These are phyloP conservation scores for Mormyrus hasselquistii DNA, from an alignment of 2,797 vertebrate species.

Conservation along the genomic window DNA sequence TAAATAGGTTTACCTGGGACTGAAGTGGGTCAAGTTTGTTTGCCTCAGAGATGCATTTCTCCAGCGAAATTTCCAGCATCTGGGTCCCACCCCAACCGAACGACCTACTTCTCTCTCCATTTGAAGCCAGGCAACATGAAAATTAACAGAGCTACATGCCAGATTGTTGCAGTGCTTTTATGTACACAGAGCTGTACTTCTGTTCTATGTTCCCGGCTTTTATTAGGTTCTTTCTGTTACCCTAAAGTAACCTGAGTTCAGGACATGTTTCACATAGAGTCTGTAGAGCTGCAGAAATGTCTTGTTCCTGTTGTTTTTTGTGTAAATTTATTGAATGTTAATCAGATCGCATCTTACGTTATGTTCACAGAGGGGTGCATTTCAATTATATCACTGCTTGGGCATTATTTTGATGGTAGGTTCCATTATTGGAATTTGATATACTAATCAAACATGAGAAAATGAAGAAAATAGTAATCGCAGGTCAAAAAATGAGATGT, in stretches of 20 bases:
- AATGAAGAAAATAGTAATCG: not conserved
- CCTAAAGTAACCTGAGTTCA: not conserved
- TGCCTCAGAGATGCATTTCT: not conserved
- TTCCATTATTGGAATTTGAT: not conserved
- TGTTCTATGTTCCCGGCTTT: not conserved
- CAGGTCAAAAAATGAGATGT: not conserved
- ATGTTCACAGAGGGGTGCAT: not conserved
- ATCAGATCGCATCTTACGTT: not conserved
- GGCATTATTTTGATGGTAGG: not conserved
- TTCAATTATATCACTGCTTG: not conserved
- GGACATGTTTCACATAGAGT: not conserved
- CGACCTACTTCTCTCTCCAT: not conserved
- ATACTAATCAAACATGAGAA: not conserved
- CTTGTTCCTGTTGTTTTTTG: not conserved
- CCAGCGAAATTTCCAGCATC: not conserved
- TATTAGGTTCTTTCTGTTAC: not conserved
- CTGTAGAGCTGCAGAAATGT: not conserved
- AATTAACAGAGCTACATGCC: not conserved
- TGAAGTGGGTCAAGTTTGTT: constrained; percentile 8
- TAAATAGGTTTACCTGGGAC: not conserved
- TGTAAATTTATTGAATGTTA: not conserved
- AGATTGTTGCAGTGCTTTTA: not conserved
- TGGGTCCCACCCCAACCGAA: not conserved
- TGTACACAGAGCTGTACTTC: not conserved
- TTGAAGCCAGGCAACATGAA: not conserved